These are phyloP conservation scores for Paramormyrops kingsleyae DNA, from an alignment of 2,113 vertebrate species.

Conservation along the genomic window DNA sequence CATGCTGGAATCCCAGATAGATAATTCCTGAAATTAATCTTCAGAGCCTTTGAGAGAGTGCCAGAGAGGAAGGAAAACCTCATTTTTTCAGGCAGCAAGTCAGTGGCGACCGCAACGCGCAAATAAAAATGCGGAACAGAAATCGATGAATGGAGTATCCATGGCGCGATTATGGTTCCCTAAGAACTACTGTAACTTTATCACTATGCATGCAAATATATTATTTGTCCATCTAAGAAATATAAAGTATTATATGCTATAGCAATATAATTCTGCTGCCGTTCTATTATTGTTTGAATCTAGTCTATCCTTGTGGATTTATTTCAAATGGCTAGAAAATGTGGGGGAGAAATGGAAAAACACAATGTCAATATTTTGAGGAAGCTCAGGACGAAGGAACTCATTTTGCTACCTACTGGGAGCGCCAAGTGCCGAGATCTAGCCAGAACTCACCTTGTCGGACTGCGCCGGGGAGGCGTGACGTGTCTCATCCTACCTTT, in stretches of 20 bases:
- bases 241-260: not conserved
- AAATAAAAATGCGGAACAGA: not conserved
- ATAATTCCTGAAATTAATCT: not conserved
- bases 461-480: conserved; percentile 13
- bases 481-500: conserved; percentile 30
- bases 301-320: not conserved
- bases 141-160: not conserved
- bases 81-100: not conserved
- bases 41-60: not conserved
- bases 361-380: not conserved
- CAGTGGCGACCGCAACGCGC: not conserved
- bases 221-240: not conserved
- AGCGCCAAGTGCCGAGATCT: not conserved
- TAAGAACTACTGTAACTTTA: not conserved
- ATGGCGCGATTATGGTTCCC: not conserved
- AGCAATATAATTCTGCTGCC: not conserved
- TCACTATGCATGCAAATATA: not conserved
- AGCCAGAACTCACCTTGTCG: not conserved
- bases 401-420: not conserved
- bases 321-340: not conserved
- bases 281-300: not conserved
- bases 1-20: not conserved
- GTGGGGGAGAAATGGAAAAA: not conserved
- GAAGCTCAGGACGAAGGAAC: not conserved
- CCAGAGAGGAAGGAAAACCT: not conserved